Evolutionary conservation across 1,140 invertebrate genomes (phyloP).

Genomic region (Hyles euphorbiae): DNA sequence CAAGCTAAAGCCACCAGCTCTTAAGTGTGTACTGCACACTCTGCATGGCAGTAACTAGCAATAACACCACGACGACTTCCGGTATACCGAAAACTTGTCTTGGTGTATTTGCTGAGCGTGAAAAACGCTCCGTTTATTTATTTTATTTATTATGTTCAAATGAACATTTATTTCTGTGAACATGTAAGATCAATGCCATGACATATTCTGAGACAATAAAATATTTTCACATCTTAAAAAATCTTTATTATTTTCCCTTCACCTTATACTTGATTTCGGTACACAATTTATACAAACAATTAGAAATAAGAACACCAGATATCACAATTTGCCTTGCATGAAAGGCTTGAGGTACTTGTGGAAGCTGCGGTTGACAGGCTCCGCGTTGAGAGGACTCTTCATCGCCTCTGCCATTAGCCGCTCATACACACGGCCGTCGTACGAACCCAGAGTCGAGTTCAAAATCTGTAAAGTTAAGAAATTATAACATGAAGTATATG

Average conservation of each 20-base stretch:
- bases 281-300: too few species aligned
- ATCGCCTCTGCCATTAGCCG: conserved; percentile 89
- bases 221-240: too few species aligned
- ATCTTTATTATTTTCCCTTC: too few species aligned
- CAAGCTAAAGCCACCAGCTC: conserved; percentile 44
- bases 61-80: conserved; percentile 60
- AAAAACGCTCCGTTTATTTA: conserved; percentile 39
- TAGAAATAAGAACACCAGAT: too few species aligned
- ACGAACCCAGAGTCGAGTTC: conserved; percentile 88
- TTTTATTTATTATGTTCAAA: conserved; percentile 17
- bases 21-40: conserved; percentile 18
- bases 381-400: conserved; percentile 90
- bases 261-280: too few species aligned
- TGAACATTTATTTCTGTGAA: background rate
- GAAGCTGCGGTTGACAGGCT: conserved; percentile 86
- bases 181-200: conserved; percentile 3
- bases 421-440: conserved; percentile 94
- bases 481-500: background rate
- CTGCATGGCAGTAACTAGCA: conserved; percentile 23
- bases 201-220: too few species aligned
- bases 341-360: conserved; percentile 86
- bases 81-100: conserved; percentile 48
- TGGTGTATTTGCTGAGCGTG: conserved; percentile 49
- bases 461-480: conserved; percentile 64
- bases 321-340: conserved; percentile 76